Base-by-base conservation (phyloP, 2,113 vertebrate species). In the Hippocampus zosterae region DNA sequence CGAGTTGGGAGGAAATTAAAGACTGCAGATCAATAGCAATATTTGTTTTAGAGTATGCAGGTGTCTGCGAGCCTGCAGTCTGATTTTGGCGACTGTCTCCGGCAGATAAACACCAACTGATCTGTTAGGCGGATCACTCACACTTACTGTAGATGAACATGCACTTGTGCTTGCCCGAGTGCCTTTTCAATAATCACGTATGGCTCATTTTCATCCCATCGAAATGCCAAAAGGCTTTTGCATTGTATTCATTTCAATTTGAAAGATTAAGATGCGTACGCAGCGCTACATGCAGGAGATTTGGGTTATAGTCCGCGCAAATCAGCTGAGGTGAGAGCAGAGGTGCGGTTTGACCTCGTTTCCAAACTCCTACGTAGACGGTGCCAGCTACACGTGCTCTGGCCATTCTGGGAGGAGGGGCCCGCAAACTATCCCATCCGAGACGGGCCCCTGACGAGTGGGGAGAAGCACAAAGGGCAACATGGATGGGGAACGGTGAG, bases 401-500 rank as follows among this genome's bases (percentile, higher is more conserved):
- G 79, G 77, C 70, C 44, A 63, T 77, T 57, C 71, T 67, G 70
- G 70, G 76, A 23, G 62, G 72, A 15, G 75, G 75, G 84, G 80
- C 80, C 57, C 56, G 71, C 80, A 89, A 85, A 88, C 82, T 78
- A 73, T 75, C 70, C 78, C 75, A 70, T 86, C 77, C 67, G 75
- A 83, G 88, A 84, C 79, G 70, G 75, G 74, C 80, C 80, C 81
- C 86, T 71, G 79, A 70, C 73, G 73, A 81, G 81, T 82, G 79
- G 55, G 73, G 84, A 88, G 82, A 80, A 74, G 79, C 81, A 82
- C 8, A 23, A 75, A 71, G 80, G 81, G 83, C 70, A 70, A 75
- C 91, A 89, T 93, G 90, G 90, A 92, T 93, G 89, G 87, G 89
- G 91, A 91, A 86, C 82, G 73, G 88, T 91, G 92, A 92, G 92